These are phyloP conservation scores for Saguinus imperator DNA, from an alignment of 2,113 vertebrate genomes.

Conservation along the genomic window DNA sequence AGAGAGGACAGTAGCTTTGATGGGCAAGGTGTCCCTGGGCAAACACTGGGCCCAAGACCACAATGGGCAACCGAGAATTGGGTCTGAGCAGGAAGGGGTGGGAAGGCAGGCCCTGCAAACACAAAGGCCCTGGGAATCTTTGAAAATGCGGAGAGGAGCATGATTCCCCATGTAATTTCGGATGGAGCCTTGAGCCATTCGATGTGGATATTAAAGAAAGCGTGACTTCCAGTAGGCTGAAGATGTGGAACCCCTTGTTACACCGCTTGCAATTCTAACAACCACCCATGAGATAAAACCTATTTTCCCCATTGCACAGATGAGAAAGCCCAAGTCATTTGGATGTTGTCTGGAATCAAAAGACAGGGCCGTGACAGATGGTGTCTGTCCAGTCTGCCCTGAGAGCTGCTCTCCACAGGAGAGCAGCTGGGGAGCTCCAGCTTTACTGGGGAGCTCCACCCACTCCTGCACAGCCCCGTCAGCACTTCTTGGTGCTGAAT, in stretches of 20 bases:
- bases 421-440: too few species aligned
- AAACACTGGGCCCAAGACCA: not conserved
- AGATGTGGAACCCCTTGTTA: not conserved
- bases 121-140: not conserved
- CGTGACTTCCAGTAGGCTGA: not conserved
- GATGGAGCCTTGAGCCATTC: not conserved
- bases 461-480: accelerated
- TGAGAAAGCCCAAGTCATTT: not conserved
- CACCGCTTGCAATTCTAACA: not conserved
- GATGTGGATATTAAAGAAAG: not conserved
- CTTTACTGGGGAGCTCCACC: too few species aligned
- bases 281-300: not conserved
- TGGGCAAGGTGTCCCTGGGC: too few species aligned
- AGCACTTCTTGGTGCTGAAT: not conserved
- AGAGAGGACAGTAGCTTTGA: not conserved
- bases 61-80: not conserved
- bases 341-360: not conserved
- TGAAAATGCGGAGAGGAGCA: not conserved
- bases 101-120: not conserved
- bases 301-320: not conserved
- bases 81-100: not conserved
- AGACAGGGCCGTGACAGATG: not conserved
- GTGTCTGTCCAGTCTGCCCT: not conserved
- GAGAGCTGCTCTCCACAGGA: not conserved
- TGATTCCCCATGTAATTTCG: not conserved